phyloP scores from a whole-genome alignment of 2,888 invertebrate species.

The Diploptera punctata region DNA sequence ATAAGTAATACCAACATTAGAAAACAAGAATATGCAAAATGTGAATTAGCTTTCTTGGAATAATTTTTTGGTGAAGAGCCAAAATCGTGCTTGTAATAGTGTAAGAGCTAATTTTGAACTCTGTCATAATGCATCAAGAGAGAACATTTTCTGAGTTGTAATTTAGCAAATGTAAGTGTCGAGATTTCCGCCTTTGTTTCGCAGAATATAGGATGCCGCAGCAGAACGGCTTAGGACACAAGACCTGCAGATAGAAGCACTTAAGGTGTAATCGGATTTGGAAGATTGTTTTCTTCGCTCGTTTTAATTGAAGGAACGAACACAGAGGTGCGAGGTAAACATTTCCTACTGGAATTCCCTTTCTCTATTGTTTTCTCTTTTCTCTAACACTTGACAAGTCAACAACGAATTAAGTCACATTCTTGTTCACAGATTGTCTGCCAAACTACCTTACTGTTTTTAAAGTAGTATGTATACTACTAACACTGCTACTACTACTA shows the following conservation, averaged over 20 bases:
- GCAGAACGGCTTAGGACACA: conserved; percentile 7
- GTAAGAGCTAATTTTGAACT: too few species aligned
- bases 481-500: background rate
- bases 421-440: background rate
- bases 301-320: conserved; percentile 18
- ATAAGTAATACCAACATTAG: too few species aligned
- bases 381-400: background rate
- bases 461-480: too few species aligned
- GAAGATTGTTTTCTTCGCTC: conserved; percentile 36
- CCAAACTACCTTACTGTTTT: background rate
- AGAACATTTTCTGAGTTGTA: background rate
- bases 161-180: background rate
- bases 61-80: too few species aligned
- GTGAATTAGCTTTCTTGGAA: too few species aligned
- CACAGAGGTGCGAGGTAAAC: conserved; percentile 9
- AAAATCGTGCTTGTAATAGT: too few species aligned
- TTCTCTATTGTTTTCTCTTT: background rate
- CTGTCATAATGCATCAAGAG: too few species aligned
- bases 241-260: conserved; percentile 22
- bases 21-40: too few species aligned
- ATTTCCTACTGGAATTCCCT: background rate
- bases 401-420: too few species aligned
- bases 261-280: conserved; percentile 36
- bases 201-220: background rate
- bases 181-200: conserved; percentile 12